phyloP scores from a whole-genome alignment of 2,888 invertebrate genomes.

The Parascotia fuliginaria region DNA sequence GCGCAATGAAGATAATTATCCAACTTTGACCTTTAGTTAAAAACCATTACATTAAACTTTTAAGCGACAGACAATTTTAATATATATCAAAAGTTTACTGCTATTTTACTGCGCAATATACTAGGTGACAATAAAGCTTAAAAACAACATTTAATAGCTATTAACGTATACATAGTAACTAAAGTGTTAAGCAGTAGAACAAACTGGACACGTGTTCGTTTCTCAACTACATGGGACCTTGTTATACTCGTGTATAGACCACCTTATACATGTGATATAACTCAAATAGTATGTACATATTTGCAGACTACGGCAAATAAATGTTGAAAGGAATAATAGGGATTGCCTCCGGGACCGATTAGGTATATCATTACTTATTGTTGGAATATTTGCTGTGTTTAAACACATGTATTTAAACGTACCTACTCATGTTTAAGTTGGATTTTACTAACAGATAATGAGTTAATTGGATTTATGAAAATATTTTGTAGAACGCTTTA shows the following conservation, averaged over 20 bases:
- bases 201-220: slow-evolving; percentile 44
- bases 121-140: slow-evolving; percentile 51
- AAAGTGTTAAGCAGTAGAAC: slow-evolving; percentile 53
- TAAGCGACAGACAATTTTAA: background rate
- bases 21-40: background rate
- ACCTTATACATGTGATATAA: background rate
- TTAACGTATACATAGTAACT: slow-evolving; percentile 60
- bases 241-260: slow-evolving; percentile 5
- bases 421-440: background rate
- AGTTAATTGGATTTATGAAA: background rate
- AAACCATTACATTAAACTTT: background rate
- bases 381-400: slow-evolving; percentile 17
- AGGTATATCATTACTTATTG: slow-evolving; percentile 14
- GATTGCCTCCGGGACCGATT: slow-evolving; percentile 13
- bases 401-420: background rate
- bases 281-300: slow-evolving; percentile 13
- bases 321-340: slow-evolving; percentile 27
- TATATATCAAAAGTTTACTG: slow-evolving; percentile 36
- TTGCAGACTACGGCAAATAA: slow-evolving; percentile 22
- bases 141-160: slow-evolving; percentile 54
- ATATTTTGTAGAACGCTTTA: too few species aligned
- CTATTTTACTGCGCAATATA: slow-evolving; percentile 53
- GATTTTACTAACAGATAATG: background rate
- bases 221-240: slow-evolving; percentile 15
- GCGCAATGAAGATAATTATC: too few species aligned